A percentile compares a stretch with the other conserved stretches of the same genome.
These are phyloP conservation scores for Hofmannophila pseudospretella DNA, from an alignment of 2,888 invertebrate genomes.

Conservation along the genomic window DNA sequence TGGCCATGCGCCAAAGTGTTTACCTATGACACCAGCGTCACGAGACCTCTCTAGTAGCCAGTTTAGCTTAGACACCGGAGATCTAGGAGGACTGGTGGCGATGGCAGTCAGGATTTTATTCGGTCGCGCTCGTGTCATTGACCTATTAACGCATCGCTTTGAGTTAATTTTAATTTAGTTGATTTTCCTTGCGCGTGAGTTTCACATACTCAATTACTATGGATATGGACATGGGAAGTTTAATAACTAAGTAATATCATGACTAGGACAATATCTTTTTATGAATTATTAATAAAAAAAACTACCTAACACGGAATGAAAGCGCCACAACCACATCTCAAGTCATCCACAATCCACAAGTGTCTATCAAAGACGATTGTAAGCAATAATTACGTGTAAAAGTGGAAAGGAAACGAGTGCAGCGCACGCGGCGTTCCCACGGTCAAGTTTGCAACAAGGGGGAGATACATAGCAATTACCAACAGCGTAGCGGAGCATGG, in stretches of 20 bases:
- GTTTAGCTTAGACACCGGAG: slow-evolving; percentile 18
- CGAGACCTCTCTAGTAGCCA: slow-evolving; percentile 19
- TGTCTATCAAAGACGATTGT: no score
- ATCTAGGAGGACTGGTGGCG: slow-evolving; percentile 31
- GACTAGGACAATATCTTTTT: no score
- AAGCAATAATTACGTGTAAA: slow-evolving; percentile 40
- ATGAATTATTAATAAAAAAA: no score
- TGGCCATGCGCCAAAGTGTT: slow-evolving; percentile 47
- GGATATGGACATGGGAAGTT: no score
- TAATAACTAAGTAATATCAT: no score
- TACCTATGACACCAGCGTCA: slow-evolving; percentile 31
- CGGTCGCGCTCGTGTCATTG: slow-evolving; percentile 61
- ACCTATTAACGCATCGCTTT: slow-evolving; percentile 65
- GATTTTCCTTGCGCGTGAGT: slow-evolving; percentile 46
- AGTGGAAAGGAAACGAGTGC: slow-evolving; percentile 42
- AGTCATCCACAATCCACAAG: no score
- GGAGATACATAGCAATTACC: slow-evolving; percentile 22
- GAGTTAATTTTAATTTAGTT: slow-evolving; percentile 63
- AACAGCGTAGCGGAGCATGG: no score
- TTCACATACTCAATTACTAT: not conserved
- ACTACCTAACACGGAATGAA: no score
- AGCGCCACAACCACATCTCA: no score
- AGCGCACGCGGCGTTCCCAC: slow-evolving; percentile 46
- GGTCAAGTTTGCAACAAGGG: slow-evolving; percentile 44
- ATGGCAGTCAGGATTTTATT: slow-evolving; percentile 41